Evolutionary conservation across 1,140 invertebrate species (phyloP), one percentile per base, ranked within the genome.

Genomic region (Dinoponera quadriceps): DNA sequence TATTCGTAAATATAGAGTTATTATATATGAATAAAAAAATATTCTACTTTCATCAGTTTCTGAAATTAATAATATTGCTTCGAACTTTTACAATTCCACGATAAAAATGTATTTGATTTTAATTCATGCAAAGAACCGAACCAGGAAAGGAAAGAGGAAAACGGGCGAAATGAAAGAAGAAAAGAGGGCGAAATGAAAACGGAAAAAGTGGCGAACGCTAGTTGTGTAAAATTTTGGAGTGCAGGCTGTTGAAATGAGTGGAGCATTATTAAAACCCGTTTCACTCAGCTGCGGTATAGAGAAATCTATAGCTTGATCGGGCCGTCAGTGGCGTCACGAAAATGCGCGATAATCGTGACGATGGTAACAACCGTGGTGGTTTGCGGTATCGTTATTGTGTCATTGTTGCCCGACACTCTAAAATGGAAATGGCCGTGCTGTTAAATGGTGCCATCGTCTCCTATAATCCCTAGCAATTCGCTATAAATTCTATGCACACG

Each of bases 391-490:
- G 82, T 88, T 87, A 88, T 82, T 88, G 72, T 85, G 85, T 88
- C 86, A 87, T 87, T 87, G 82, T 88, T 85, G 65, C 74, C 69
- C 29, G 25, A 44, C 62, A 66, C 51, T 75, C 68, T 82, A 82
- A 88, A 88, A 87, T 77, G 86, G 82, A 81, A 87, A 87, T 85
- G 82, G 69, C 55, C 25, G 59, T 33, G 60, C 82, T 75, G 69
- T 87, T 88, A 88, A 88, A 87, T 77, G 68, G 86, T 85, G 20
- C 86, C 74, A 83, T 60, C 83, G 74, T 87, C 86, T 87, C 44
- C 85, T 55, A 72, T 88, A 87, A 87, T 87, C 85, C 44, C 38
- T 51, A 49, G 63, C 71, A 84, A 87, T 84, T 51, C 59, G 20
- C 71, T 54, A 69, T 88, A 88, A 80, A 87, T 38, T 75, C 71